Evolutionary conservation across 2,888 invertebrate genomes (phyloP).

Genomic region (Chrysopilus asiliformis): DNA sequence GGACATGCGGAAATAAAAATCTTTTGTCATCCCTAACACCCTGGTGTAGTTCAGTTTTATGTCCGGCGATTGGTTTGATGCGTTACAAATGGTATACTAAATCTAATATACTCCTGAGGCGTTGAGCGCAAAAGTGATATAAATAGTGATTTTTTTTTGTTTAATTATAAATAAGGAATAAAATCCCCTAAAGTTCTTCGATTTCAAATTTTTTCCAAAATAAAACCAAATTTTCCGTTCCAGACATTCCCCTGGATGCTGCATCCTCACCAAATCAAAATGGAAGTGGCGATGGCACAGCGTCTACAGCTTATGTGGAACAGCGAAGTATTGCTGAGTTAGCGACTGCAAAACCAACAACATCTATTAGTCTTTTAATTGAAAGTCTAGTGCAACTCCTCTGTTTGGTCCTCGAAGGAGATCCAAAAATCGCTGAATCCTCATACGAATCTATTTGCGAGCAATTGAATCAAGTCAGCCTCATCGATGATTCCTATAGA

Average conservation of each 20-base stretch:
- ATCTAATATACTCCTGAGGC: too few species aligned
- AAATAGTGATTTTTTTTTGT: too few species aligned
- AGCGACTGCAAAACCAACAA: conserved; percentile 32
- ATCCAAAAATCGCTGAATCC: conserved; percentile 42
- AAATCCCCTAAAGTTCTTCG: too few species aligned
- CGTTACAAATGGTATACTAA: too few species aligned
- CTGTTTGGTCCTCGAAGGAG: conserved; percentile 49
- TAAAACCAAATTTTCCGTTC: too few species aligned
- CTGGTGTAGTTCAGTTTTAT: too few species aligned
- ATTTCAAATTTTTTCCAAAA: too few species aligned
- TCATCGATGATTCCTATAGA: conserved; percentile 55
- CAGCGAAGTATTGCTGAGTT: conserved; percentile 10
- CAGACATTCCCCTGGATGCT: conserved; percentile 4
- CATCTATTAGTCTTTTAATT: conserved; percentile 53
- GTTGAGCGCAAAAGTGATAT: too few species aligned
- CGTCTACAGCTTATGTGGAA: conserved; percentile 4
- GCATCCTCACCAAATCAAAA: conserved; percentile 1
- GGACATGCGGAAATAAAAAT: too few species aligned
- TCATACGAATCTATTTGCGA: conserved; percentile 55
- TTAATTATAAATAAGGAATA: too few species aligned
- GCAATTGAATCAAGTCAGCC: conserved; percentile 50
- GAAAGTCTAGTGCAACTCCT: conserved; percentile 57
- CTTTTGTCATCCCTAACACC: too few species aligned
- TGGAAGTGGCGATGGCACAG: conserved; percentile 4
- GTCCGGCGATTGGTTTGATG: too few species aligned